Evolutionary conservation across 2,888 invertebrate genomes (phyloP), one percentile per base, ranked within the genome.

Genomic region (Fissipunctia ypsillon): DNA sequence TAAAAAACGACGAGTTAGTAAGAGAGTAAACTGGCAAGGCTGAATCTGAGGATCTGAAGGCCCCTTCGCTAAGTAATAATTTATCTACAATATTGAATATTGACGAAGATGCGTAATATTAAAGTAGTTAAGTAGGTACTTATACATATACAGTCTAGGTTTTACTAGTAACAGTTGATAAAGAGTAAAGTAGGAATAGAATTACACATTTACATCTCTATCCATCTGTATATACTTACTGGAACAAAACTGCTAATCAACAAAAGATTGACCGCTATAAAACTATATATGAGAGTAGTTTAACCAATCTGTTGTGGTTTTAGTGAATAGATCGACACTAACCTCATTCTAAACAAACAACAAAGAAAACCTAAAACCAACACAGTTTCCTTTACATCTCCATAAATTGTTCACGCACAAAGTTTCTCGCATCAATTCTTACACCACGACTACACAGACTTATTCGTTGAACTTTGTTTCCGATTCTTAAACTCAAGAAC

Each of bases 401-500:
- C 28, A 61, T 80, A 77, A 71, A 80, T 54, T 52, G 45, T 78
- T 57, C n/a, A 48, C 41, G 64, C 25, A 43, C 50, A 48, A 50
- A 28, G 50, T 50, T n/a, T 25, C 19, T 35, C 52, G 43, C 52
- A 31, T 48, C 50, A 64, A 57, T 57, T 68, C 54, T 57, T 54
- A 81, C 38, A 78, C 52, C 50, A 71, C 52, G 60, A 45, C 16
- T 50, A 57, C 57, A 65, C 45, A 57, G 35, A 48, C 66, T 66
- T 68, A 71, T 45, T 61, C 43, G 69, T 72, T 54, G 78, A 80
- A 84, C 63, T 75, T 70, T 84, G 72, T 87, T 80, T 86, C 68
- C 70, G 69, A 74, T 73, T 78, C 74, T 76, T 50, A 74, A 80
- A 80, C 84, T 73, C 76, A 76, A 87, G 85, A 87, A 84, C 81